Conservation (phyloP, 2,113 vertebrate genomes). For the Macrotis lagotis region DNA sequence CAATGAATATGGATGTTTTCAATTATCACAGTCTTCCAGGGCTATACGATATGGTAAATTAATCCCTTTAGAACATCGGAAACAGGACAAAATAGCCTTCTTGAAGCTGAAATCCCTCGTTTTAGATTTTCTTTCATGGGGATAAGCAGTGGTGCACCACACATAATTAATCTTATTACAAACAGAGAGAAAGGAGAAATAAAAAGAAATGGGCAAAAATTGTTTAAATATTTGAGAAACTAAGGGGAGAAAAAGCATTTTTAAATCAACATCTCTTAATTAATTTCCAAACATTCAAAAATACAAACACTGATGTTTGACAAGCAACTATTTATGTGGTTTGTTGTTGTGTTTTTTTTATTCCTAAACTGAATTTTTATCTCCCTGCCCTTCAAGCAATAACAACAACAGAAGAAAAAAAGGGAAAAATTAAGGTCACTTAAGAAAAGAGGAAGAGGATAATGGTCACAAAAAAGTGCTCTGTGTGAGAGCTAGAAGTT, state of each 20-base stretch:
- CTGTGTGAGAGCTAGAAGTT: conserved; percentile 60
- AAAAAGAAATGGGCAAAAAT: conserved; percentile 70
- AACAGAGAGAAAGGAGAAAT: conserved; percentile 83
- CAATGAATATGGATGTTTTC: conserved; percentile 96
- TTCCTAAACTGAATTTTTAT: conserved; percentile 7
- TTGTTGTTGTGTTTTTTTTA: not conserved
- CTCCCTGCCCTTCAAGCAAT: conserved; percentile 55
- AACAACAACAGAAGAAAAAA: conserved; percentile 16
- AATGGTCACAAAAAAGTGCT: conserved; percentile 45
- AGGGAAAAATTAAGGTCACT: conserved; percentile 47
- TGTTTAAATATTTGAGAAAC: conserved; percentile 84
- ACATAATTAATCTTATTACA: conserved; percentile 92
- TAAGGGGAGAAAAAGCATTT: conserved; percentile 75
- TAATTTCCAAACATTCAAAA: conserved; percentile 82
- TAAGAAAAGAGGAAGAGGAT: conserved; percentile 52
- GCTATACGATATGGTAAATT: conserved; percentile 94
- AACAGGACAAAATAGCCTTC: conserved; percentile 92
- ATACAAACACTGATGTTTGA: conserved; percentile 44
- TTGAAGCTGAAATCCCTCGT: conserved; percentile 90
- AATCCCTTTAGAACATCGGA: conserved; percentile 94
- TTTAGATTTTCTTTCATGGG: conserved; percentile 92
- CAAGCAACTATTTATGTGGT: conserved; percentile 44
- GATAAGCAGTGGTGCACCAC: conserved; percentile 89
- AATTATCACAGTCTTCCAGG: conserved; percentile 95
- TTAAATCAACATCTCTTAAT: conserved; percentile 85